Evolutionary conservation across 2,888 invertebrate species (phyloP).

Genomic region (Acrocyrtus sp.): DNA sequence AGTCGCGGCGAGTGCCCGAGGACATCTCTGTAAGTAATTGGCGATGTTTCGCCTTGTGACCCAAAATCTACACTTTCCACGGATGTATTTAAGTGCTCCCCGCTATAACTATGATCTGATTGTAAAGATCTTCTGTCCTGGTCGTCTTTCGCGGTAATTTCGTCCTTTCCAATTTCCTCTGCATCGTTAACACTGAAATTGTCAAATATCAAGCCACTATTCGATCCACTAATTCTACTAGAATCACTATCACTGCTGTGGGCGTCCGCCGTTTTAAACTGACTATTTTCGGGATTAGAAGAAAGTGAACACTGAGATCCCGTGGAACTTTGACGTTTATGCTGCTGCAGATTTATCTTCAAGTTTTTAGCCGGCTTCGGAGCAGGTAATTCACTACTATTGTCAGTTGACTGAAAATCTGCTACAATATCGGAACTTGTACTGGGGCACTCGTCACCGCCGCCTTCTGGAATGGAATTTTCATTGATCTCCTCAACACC

Average conservation of each 20-base stretch:
- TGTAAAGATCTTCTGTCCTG: slow-evolving; percentile 28
- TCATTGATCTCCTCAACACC: neutral
- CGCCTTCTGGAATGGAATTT: neutral
- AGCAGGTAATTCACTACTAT: neutral
- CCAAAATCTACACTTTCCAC: slow-evolving; percentile 41
- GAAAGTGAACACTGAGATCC: slow-evolving; percentile 46
- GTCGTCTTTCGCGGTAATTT: slow-evolving; percentile 4
- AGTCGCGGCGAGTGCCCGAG: neutral
- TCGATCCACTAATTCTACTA: slow-evolving; percentile 39
- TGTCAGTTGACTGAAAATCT: neutral
- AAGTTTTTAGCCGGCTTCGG: neutral
- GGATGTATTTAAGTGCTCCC: slow-evolving; percentile 38
- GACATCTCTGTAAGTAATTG: neutral
- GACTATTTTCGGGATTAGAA: slow-evolving; percentile 49
- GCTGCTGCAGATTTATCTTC: slow-evolving; percentile 22
- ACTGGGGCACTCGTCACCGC: neutral
- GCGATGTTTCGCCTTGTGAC: neutral
- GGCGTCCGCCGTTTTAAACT: slow-evolving; percentile 47
- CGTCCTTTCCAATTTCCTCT: neutral
- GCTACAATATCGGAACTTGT: neutral
- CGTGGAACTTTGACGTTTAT: slow-evolving; percentile 39
- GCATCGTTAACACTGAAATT: slow-evolving; percentile 1
- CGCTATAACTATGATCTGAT: slow-evolving; percentile 41
- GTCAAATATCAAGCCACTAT: slow-evolving; percentile 33
- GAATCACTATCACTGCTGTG: slow-evolving; percentile 47